Base-by-base conservation (phyloP, 1,140 invertebrate species). In the fruit fly (Drosophila melanogaster) region DNA sequence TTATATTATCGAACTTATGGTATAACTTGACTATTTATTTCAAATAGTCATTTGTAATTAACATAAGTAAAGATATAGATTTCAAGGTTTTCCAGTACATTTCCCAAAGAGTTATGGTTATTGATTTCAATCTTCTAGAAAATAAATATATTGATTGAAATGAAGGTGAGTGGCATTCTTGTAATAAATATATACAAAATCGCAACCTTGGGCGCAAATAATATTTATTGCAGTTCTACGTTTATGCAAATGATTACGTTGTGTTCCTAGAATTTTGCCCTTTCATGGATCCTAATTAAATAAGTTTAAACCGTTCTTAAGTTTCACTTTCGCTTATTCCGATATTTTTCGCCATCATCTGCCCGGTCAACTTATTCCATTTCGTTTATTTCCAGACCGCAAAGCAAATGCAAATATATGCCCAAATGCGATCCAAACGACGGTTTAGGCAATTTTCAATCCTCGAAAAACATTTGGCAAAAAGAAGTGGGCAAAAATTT, bases 401-500 rank as follows among this genome's bases (percentile, higher is more conserved):
- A 70, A 69, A 49, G 51, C 51, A 47, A 64, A 59, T 43, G 35
- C 6, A 69, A 70, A 70, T 47, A 49, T 38, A 69, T 55, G 69
- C 66, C 54, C 41, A 65, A 66, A 65, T 50, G 33, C 26, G 24
- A 40, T 15, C 47, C 14, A 44, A 64, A 47, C 24, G 47, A 33
- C 26, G 47, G 38, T 44, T 43, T 54, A 40, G 50, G 50, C 62
- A 33, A 56, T 67, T 35, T 70, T 0, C 33, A 38, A 67, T 62
- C 10, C 56, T 58, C 69, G 46, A 71, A 84, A 69, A 59, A 66
- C 74, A 79, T 79, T 69, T 67, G 62, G 64, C 71, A 70, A 84
- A 83, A 61, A 84, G 38, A 60, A 83, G 41, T 76, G 55, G 55
- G 59, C 58, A 74, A 69, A 74, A 86, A 74, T 62, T 37, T 81